Conservation (phyloP, 1,140 invertebrate species). For the Lepidostoma basale region DNA sequence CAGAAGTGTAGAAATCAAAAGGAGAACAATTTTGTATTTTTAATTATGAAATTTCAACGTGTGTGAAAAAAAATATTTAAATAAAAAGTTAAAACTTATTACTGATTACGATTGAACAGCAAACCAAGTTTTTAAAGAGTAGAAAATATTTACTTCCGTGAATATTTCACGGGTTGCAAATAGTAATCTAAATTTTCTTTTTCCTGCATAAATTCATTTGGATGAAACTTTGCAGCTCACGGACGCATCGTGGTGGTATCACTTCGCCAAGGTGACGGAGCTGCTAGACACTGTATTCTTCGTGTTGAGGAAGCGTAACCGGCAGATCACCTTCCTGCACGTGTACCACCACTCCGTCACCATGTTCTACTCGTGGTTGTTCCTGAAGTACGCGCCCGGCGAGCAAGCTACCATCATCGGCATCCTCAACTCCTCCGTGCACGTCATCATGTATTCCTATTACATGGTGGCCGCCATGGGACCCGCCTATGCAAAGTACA, state of each 20-base stretch:
- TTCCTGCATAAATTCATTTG: too few species aligned
- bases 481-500: conserved; percentile 79
- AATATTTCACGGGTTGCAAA: too few species aligned
- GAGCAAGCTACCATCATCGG: conserved; percentile 66
- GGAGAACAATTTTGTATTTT: too few species aligned
- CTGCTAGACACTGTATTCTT: conserved; percentile 81
- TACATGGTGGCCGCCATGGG: conserved; percentile 83
- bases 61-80: too few species aligned
- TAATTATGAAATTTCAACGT: too few species aligned
- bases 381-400: conserved; percentile 64
- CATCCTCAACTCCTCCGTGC: conserved; percentile 72
- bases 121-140: too few species aligned
- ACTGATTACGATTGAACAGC: too few species aligned
- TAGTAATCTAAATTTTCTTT: neutral
- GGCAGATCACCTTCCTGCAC: conserved; percentile 80
- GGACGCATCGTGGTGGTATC: conserved; percentile 62
- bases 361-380: conserved; percentile 65
- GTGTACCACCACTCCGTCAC: conserved; percentile 76
- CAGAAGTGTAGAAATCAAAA: too few species aligned
- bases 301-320: conserved; percentile 78
- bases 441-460: conserved; percentile 84
- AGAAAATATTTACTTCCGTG: too few species aligned
- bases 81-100: too few species aligned
- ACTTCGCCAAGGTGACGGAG: conserved; percentile 67
- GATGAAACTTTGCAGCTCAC: neutral